Evolutionary conservation across 2,113 vertebrate species (phyloP).

Genomic region (Trogon melanurus): DNA sequence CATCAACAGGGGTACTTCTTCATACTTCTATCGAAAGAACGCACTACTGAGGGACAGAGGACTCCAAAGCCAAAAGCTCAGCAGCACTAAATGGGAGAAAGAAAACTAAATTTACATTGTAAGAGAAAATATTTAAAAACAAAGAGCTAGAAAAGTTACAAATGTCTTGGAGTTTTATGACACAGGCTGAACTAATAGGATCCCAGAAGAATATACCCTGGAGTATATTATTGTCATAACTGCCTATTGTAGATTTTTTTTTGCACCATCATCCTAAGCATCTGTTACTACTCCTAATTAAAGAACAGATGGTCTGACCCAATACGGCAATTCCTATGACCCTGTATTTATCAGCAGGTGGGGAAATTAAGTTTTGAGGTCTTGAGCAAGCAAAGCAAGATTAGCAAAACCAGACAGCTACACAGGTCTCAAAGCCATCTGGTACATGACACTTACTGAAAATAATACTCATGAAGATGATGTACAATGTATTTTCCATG

Average conservation of each 20-base stretch:
- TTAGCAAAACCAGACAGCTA: constrained; percentile 14
- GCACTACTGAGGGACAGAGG: neutral
- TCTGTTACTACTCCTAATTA: constrained; percentile 38
- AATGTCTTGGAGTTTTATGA: neutral
- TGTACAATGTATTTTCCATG: neutral
- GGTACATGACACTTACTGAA: neutral
- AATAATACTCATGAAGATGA: neutral
- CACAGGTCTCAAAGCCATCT: constrained; percentile 3
- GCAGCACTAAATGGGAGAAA: neutral
- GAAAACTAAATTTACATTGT: neutral
- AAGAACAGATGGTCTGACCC: constrained; percentile 46
- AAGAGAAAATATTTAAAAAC: neutral
- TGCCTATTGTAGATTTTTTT: neutral
- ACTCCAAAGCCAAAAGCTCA: neutral
- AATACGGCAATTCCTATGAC: neutral
- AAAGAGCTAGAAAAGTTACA: neutral
- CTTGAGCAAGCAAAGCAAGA: constrained; percentile 10
- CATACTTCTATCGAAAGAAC: neutral
- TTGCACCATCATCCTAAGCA: constrained; percentile 7
- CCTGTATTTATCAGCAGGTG: constrained; percentile 30
- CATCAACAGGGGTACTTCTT: neutral
- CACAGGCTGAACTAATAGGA: neutral
- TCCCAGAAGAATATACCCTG: neutral
- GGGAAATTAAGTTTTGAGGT: constrained; percentile 41
- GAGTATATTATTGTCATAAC: neutral